phyloP scores from a whole-genome alignment of 2,888 invertebrate species.

The Diloba caeruleocephala region DNA sequence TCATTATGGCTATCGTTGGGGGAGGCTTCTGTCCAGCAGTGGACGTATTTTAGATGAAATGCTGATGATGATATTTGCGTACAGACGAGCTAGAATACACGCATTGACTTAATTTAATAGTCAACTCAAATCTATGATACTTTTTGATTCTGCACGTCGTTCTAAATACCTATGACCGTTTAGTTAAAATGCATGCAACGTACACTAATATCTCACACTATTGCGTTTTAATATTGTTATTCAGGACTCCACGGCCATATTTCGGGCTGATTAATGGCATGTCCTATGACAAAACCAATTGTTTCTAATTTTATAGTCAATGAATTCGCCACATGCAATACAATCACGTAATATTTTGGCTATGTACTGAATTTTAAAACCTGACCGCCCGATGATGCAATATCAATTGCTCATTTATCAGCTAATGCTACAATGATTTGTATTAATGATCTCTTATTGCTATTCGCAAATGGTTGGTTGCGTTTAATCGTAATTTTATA shows the following conservation, averaged over 20 bases:
- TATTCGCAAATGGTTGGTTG: conserved; percentile 19
- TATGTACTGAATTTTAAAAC: conserved; percentile 50
- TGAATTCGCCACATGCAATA: conserved; percentile 42
- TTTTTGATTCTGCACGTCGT: conserved; percentile 12
- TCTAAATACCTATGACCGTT: conserved; percentile 23
- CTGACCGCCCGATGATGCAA: conserved; percentile 23
- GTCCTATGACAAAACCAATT: conserved; percentile 32
- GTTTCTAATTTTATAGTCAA: conserved; percentile 40
- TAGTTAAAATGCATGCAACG: conserved; percentile 28
- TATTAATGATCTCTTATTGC: conserved; percentile 35
- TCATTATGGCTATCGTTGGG: too few relatives aligned
- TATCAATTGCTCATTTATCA: conserved; percentile 38
- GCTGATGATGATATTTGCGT: conserved; percentile 9
- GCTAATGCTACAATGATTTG: conserved; percentile 39
- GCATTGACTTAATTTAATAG: conserved; percentile 45
- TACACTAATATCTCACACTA: conserved; percentile 16
- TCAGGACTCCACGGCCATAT: conserved; percentile 33
- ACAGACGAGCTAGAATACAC: conserved; percentile 26
- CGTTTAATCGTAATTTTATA: conserved; percentile 37
- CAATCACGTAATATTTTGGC: conserved; percentile 41
- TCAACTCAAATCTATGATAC: conserved; percentile 17
- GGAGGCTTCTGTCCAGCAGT: background rate
- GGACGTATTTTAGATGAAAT: conserved; percentile 35
- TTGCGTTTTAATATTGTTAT: conserved; percentile 49
- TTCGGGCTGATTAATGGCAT: conserved; percentile 44